These are phyloP conservation scores for Cephus runcator DNA, from an alignment of 2,888 invertebrate species.

Conservation along the genomic window DNA sequence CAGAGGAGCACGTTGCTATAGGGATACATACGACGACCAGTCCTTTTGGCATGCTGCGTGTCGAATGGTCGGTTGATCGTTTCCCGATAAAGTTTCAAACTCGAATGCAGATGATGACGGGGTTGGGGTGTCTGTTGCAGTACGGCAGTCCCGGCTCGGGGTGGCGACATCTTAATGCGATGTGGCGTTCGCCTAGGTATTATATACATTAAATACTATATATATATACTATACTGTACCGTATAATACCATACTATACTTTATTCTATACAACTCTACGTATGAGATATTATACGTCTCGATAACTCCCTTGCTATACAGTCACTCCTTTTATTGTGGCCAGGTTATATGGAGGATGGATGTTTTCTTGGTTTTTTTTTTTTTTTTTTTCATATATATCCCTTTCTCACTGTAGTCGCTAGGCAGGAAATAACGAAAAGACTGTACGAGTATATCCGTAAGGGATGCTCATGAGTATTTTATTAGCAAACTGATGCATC, in stretches of 20 bases:
- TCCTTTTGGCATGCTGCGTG: conserved; percentile 28
- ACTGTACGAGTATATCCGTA: neutral
- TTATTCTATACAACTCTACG: neutral
- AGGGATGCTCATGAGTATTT: neutral
- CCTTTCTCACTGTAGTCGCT: neutral
- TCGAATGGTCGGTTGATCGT: conserved; percentile 18
- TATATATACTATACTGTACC: conserved; percentile 8
- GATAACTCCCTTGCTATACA: neutral
- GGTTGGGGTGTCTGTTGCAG: conserved; percentile 74
- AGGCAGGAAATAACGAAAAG: neutral
- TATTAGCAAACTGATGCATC: neutral
- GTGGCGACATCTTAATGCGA: conserved; percentile 81
- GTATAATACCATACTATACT: neutral
- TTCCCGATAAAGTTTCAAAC: conserved; percentile 29
- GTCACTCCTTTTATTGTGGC: neutral
- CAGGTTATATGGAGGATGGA: neutral
- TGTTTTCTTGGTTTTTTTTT: neutral
- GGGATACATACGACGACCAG: neutral
- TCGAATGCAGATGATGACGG: conserved; percentile 50
- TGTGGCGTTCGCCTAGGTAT: conserved; percentile 65
- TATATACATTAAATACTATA: conserved; percentile 38
- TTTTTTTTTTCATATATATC: neutral
- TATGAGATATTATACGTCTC: neutral
- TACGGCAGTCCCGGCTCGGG: conserved; percentile 92
- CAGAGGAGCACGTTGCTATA: neutral